Conservation (phyloP, 2,888 invertebrate genomes). For the Agriopis aurantiaria region DNA sequence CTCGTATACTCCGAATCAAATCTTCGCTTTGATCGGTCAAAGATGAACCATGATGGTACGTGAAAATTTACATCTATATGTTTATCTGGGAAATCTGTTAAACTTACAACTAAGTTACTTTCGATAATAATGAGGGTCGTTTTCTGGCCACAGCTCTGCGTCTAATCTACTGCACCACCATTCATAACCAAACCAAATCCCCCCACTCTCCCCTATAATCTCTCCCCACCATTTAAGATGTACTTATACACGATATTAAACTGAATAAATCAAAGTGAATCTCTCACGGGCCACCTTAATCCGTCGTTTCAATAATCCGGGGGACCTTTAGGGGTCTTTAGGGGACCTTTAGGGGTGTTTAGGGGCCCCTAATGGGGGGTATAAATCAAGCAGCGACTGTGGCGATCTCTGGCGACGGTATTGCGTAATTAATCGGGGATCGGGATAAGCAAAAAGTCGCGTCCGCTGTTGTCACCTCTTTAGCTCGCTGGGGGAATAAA, state of each 20-base stretch:
- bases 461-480: slow-evolving; percentile 27
- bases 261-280: slow-evolving; percentile 47
- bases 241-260: slow-evolving; percentile 48
- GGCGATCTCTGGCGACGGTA: slow-evolving; percentile 25
- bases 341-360: slow-evolving; percentile 18
- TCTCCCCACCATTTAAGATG: slow-evolving; percentile 31
- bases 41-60: no score
- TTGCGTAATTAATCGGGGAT: slow-evolving; percentile 31
- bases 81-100: not conserved
- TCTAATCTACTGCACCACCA: slow-evolving; percentile 6
- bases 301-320: slow-evolving; percentile 49
- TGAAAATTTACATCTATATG: no score
- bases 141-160: not conserved
- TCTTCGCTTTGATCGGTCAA: no score
- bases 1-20: no score
- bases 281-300: slow-evolving; percentile 46
- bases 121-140: not conserved
- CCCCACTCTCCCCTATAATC: slow-evolving; percentile 18
- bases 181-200: slow-evolving; percentile 2
- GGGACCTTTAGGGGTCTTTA: slow-evolving; percentile 36
- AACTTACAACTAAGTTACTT: not conserved
- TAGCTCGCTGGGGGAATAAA: slow-evolving; percentile 23
- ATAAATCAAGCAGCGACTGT: slow-evolving; percentile 39
- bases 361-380: slow-evolving; percentile 35
- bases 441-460: slow-evolving; percentile 34